phyloP scores from a whole-genome alignment of 1,140 invertebrate species.

The Diprion similis region DNA sequence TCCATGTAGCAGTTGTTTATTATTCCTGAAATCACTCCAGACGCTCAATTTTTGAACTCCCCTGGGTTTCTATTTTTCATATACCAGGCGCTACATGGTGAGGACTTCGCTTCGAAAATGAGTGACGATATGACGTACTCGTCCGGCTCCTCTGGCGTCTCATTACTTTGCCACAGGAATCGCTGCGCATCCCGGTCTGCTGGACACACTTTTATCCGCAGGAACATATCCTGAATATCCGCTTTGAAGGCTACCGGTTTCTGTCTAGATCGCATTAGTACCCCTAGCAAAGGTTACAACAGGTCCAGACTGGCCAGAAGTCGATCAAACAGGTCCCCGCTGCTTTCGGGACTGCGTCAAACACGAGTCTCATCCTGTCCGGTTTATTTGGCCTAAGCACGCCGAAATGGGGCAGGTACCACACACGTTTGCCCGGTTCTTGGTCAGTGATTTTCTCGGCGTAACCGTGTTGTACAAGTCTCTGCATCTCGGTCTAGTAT shows the following conservation, averaged over 20 bases:
- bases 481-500: no score
- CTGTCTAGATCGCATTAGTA: constrained; percentile 38
- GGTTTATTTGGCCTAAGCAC: constrained; percentile 37
- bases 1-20: constrained; percentile 23
- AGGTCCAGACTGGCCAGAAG: constrained; percentile 39
- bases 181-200: constrained; percentile 15
- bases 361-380: constrained; percentile 33
- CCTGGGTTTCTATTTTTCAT: constrained; percentile 39
- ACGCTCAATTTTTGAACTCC: constrained; percentile 12
- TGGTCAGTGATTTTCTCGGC: no score
- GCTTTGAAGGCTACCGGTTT: neutral
- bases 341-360: constrained; percentile 33
- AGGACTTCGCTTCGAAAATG: constrained; percentile 45
- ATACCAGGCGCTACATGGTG: constrained; percentile 39
- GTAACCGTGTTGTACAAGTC: no score
- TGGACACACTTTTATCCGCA: neutral
- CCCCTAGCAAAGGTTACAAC: constrained; percentile 31
- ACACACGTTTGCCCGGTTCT: no score
- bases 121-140: constrained; percentile 40
- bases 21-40: constrained; percentile 11
- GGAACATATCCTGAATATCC: constrained; percentile 13
- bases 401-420: constrained; percentile 45
- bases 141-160: neutral
- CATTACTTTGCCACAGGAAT: constrained; percentile 26
- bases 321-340: constrained; percentile 31